A percentile compares a stretch with the other conserved stretches of the same genome.
Conservation (phyloP, 2,888 invertebrate genomes). For the Ariolimax columbianus region DNA sequence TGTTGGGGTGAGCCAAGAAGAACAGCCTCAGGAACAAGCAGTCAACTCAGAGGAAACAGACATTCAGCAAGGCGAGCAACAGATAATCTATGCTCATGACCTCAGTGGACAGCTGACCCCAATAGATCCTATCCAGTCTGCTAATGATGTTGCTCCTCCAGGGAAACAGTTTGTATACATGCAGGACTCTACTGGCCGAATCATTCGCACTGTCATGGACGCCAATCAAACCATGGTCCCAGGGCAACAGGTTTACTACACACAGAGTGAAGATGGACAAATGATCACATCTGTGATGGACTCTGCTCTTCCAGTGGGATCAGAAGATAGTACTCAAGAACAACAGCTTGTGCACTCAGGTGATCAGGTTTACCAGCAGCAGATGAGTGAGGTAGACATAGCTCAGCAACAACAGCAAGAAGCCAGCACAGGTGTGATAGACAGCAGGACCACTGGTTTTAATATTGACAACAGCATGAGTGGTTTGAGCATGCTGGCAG, state of each 20-base stretch:
- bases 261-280: conserved; percentile 50
- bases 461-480: conserved; percentile 47
- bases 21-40: not conserved
- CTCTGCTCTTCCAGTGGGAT: conserved; percentile 1
- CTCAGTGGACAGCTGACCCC: conserved; percentile 50
- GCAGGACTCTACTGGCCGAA: conserved; percentile 47
- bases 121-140: conserved; percentile 44
- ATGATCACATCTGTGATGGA: conserved; percentile 53
- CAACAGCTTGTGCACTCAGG: not conserved
- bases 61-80: conserved; percentile 37
- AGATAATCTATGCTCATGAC: conserved; percentile 48
- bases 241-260: conserved; percentile 49
- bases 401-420: conserved; percentile 10
- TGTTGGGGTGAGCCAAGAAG: not conserved
- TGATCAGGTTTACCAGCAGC: conserved; percentile 24
- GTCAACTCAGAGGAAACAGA: not conserved
- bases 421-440: not conserved
- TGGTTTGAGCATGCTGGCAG: conserved; percentile 48
- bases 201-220: conserved; percentile 48
- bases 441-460: conserved; percentile 19
- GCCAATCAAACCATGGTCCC: conserved; percentile 50
- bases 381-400: not conserved
- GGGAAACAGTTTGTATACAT: conserved; percentile 52
- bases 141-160: conserved; percentile 47
- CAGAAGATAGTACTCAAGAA: conserved; percentile 25